Base-by-base conservation (phyloP, 2,113 vertebrate species). In the Leucopternis melanops region DNA sequence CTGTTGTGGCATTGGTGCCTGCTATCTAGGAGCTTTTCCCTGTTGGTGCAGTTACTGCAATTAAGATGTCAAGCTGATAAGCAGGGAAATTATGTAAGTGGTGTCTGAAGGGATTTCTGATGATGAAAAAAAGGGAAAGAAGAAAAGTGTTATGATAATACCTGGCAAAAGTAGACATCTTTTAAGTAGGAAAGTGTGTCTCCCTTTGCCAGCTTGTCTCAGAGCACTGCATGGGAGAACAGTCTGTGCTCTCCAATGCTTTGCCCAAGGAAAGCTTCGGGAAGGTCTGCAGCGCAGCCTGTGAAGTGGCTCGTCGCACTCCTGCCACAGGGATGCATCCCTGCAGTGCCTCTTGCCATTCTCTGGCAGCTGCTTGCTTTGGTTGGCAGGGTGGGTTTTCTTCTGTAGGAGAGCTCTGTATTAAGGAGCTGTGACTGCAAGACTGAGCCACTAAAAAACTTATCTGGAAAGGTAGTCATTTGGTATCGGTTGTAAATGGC, bases 41-140 rank as follows among this genome's bases (percentile, higher is more conserved):
- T 78, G 44, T 71, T 63, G 65, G 72, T 47, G 34, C 29, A 86
- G 77, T 88, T 93, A 86, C 63, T 81, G 72, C 59, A 88, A 93
- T 78, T 88, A 88, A 92, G 55, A 82, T 83, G 38, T 81, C 90
- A 92, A 81, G 32, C 31, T 74, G 92, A 94, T 94, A 88, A 77
- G 36, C 42, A 81, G 45, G 18, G 45, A 90, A 90, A 86, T 90
- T 50, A 86, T 63, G 4, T 57, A 90, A 92, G 69, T 29, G n/a
- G 21, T 63, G 31, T 84, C 80, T 84, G 50, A 36, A 9, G 36
- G 59, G 71, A 95, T 86, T 67, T 75, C 49, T 93, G 71, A 45
- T 15, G 44, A 87, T 80, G 17, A 75, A 85, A 83, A 70, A 73
- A 66, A 36, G 12, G 10, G 17, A 38, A 83, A 59, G 10, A 49